Conservation (phyloP, 2,797 vertebrate genomes). For the Enteromius afrohamiltoni region DNA sequence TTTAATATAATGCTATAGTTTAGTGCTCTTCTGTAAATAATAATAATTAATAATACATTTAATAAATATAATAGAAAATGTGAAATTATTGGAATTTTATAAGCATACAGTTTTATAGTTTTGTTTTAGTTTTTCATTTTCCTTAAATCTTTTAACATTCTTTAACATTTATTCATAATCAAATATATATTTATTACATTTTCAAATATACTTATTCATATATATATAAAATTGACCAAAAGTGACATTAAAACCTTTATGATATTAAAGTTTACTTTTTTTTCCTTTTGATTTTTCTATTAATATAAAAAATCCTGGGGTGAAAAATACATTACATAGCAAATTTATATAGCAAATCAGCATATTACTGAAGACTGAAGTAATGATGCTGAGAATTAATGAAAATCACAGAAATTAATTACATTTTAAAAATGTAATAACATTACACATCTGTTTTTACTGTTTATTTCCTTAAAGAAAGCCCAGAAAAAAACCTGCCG, state of each 20-base stretch:
- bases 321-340: not conserved
- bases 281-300: no score
- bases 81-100: not conserved
- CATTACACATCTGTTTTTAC: not conserved
- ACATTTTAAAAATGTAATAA: not conserved
- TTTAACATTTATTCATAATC: no score
- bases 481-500: no score
- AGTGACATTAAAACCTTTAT: not conserved
- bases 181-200: no score
- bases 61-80: not conserved
- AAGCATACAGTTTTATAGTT: not conserved
- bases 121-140: not conserved
- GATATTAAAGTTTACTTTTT: not conserved
- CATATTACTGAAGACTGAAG: not conserved
- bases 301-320: not conserved
- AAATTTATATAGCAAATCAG: no score
- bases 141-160: not conserved
- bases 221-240: not conserved
- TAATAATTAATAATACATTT: not conserved
- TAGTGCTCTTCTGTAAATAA: not conserved
- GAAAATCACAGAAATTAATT: not conserved
- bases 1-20: not conserved
- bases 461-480: constrained; percentile 12
- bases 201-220: no score
- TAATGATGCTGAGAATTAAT: not conserved